phyloP scores from a whole-genome alignment of 1,140 invertebrate genomes.

The Adelges cooleyi region DNA sequence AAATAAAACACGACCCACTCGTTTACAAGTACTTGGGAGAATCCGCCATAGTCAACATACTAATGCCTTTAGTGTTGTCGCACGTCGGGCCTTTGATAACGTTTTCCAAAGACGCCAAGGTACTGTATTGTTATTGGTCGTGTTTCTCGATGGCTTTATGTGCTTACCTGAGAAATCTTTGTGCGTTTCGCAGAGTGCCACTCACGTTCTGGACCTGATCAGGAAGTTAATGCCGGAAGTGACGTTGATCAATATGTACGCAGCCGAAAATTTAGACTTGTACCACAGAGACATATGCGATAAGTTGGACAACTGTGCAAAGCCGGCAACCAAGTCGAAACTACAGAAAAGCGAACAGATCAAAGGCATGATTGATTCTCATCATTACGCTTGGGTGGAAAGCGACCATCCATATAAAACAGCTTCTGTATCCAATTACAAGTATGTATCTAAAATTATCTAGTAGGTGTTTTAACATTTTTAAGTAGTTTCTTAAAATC shows the following conservation, averaged over 20 bases:
- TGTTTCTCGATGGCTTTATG: too few relatives aligned
- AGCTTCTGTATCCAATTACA: slow-evolving; percentile 73
- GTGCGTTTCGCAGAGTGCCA: slow-evolving; percentile 55
- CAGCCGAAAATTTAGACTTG: slow-evolving; percentile 13
- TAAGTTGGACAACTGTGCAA: neutral
- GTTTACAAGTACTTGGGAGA: slow-evolving; percentile 39
- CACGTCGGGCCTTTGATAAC: slow-evolving; percentile 69
- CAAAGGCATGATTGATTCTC: slow-evolving; percentile 51
- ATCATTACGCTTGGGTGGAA: slow-evolving; percentile 85
- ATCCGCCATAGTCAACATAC: slow-evolving; percentile 54
- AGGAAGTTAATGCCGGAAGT: slow-evolving; percentile 84
- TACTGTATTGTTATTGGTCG: slow-evolving; percentile 36
- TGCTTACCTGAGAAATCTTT: too few relatives aligned
- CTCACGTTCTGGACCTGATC: slow-evolving; percentile 79
- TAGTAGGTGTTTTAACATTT: neutral
- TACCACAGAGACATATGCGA: slow-evolving; percentile 29
- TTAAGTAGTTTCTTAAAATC: neutral
- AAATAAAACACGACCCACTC: slow-evolving; percentile 38
- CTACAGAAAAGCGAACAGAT: neutral
- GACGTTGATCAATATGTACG: slow-evolving; percentile 64
- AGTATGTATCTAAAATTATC: slow-evolving; percentile 41
- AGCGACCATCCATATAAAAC: slow-evolving; percentile 95
- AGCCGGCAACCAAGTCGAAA: neutral
- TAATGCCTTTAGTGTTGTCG: slow-evolving; percentile 65
- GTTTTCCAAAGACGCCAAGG: slow-evolving; percentile 57